Percentiles rank a stretch among this genome's conserved stretches.
These are phyloP conservation scores for Hypomesus transpacificus DNA, from an alignment of 2,113 vertebrate genomes.

Conservation along the genomic window DNA sequence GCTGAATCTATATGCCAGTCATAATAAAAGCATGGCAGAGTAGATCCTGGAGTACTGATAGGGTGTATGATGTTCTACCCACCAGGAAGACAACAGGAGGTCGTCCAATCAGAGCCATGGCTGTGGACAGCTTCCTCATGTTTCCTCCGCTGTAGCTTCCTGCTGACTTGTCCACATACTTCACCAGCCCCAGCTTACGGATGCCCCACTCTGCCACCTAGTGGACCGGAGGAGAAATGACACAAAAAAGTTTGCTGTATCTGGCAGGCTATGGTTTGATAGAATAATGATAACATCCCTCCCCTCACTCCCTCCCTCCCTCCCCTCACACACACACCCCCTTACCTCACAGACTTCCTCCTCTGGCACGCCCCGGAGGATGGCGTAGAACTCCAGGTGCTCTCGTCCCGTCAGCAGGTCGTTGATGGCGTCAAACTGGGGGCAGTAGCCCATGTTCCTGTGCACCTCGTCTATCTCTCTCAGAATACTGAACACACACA, in stretches of 20 bases:
- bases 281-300: too few species aligned
- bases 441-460: slow-evolving; percentile 96
- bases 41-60: neutral
- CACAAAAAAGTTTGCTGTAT: neutral
- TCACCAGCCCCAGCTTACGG: slow-evolving; percentile 88
- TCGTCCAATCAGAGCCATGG: slow-evolving; percentile 91
- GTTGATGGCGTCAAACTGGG: slow-evolving; percentile 95
- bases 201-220: slow-evolving; percentile 96
- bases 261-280: too few species aligned
- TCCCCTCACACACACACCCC: neutral
- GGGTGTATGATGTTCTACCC: slow-evolving; percentile 49
- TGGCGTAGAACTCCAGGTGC: slow-evolving; percentile 93
- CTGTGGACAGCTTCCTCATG: slow-evolving; percentile 94
- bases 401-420: slow-evolving; percentile 93
- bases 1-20: slow-evolving; percentile 6
- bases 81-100: slow-evolving; percentile 97
- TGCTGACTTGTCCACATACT: slow-evolving; percentile 87
- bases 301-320: neutral
- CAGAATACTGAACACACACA: slow-evolving; percentile 77
- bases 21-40: too few species aligned
- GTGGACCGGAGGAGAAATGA: neutral
- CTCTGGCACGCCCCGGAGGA: slow-evolving; percentile 90
- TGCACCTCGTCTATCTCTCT: slow-evolving; percentile 89
- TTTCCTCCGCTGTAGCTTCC: slow-evolving; percentile 96
- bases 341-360: slow-evolving; percentile 91